Evolutionary conservation across 92 coral and sea anemone genomes (phyloP), one percentile per base, ranked within the genome.

Genomic region (Anthopleura xanthogrammica): DNA sequence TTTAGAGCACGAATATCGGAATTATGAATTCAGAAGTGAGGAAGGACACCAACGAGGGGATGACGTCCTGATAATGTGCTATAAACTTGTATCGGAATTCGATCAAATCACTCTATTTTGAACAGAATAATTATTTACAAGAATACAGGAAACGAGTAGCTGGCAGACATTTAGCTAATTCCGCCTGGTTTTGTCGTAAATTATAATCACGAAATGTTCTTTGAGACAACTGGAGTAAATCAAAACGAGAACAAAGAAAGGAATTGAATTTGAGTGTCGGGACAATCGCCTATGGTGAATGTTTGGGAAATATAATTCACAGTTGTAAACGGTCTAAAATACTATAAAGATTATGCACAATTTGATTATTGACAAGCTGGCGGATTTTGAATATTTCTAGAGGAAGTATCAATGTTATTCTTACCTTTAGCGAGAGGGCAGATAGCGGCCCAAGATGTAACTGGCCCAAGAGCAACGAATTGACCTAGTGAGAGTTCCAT

Each of bases 391-490:
- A 20, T 62, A 20, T 4, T 62, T 20, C 29, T 20, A 62, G 70
- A 6, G 13, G 64, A 14, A 58, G 64, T 58, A 16, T 58, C 6
- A 46, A 54, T 55, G n/a, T n/a, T 20, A 3, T 7, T 29, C 90
- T 75, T 90, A 97, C 99, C 99, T 94, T 97, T 97, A 13, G 91
- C 89, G 29, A 97, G 81, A 0, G 99, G 99, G 52, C 98, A 97
- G 76, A 97, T 97, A 4, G 99, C 99, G 4, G 99, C 99, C 99
- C 99, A 97, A 23, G 99, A 97, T 16, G 97, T 97, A n/a, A 97
- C 99, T 5, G 99, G 99, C 11, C 99, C 99, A 16, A 97, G 91
- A 19, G 98, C 93, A 41, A 97, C 88, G 79, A 75, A 92, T 85
- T 97, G 99, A 3, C 99, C 99, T 0, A 97, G 91, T 3, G 99